Conservation (phyloP, 2,797 vertebrate species). For the Malacoctenus gilli region DNA sequence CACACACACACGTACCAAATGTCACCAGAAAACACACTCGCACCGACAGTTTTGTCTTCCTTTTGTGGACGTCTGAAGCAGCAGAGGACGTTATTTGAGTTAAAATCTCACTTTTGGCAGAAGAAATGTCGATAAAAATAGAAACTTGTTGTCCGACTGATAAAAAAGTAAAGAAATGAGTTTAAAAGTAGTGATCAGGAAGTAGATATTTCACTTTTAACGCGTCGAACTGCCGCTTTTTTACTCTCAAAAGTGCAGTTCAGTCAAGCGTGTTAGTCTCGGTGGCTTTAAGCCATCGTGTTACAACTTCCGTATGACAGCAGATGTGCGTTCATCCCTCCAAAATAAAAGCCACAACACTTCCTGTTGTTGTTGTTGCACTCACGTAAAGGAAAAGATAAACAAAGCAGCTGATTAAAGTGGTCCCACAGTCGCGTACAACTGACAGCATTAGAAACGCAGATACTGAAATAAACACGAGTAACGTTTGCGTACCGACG, state of each 20-base stretch:
- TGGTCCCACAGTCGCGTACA: conserved; percentile 5
- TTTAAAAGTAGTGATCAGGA: too few species aligned
- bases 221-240: too few species aligned
- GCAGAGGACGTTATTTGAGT: background rate
- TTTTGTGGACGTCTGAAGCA: background rate
- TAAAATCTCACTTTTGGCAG: background rate
- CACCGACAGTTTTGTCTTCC: background rate
- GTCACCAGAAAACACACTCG: conserved; percentile 9
- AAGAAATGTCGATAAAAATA: too few species aligned
- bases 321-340: background rate
- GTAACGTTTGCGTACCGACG: conserved; percentile 5
- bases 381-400: too few species aligned
- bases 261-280: too few species aligned
- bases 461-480: conserved; percentile 6
- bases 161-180: too few species aligned
- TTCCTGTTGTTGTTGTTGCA: too few species aligned
- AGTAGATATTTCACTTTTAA: too few species aligned
- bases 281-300: too few species aligned
- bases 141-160: too few species aligned
- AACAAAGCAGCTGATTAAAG: conserved; percentile 4
- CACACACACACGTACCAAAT: background rate
- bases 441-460: conserved; percentile 14
- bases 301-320: too few species aligned
- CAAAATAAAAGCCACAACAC: conserved; percentile 18
- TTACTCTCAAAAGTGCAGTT: too few species aligned